These are phyloP conservation scores for Drosophila varians DNA, from an alignment of 1,140 invertebrate genomes.

Conservation along the genomic window DNA sequence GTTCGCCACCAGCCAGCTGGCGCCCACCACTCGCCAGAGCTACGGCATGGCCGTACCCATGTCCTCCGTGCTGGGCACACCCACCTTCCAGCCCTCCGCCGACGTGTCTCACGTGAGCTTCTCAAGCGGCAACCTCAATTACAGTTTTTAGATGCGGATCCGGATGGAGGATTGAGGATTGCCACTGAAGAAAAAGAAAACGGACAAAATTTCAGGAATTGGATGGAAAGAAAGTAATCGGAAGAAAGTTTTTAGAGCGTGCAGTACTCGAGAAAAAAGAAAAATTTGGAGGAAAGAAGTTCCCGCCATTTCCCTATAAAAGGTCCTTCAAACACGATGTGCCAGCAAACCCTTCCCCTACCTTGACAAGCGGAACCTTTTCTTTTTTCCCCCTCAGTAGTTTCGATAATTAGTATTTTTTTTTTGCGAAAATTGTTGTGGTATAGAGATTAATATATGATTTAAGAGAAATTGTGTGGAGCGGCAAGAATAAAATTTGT, in stretches of 20 bases:
- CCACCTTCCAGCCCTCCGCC: constrained; percentile 49
- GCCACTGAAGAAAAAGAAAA: too few species aligned
- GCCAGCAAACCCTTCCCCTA: neutral
- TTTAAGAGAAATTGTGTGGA: neutral
- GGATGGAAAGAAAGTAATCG: too few species aligned
- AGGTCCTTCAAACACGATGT: too few species aligned
- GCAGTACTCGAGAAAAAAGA: too few species aligned
- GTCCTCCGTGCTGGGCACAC: constrained; percentile 35
- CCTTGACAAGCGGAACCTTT: neutral
- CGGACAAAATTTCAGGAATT: too few species aligned
- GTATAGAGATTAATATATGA: neutral
- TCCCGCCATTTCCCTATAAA: neutral
- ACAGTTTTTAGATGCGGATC: constrained; percentile 53
- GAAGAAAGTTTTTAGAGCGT: too few species aligned
- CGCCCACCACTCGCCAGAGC: constrained; percentile 49
- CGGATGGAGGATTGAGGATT: neutral
- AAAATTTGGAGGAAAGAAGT: neutral
- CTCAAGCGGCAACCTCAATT: constrained; percentile 69
- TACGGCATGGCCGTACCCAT: constrained; percentile 54
- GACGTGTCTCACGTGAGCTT: constrained; percentile 76
- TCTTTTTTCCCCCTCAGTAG: neutral
- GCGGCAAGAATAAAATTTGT: constrained; percentile 1
- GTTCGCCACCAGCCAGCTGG: constrained; percentile 51
- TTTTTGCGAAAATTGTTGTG: neutral
- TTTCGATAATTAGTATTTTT: neutral